Base-by-base conservation (phyloP, 2,888 invertebrate species). In the Eupithecia exiguata region DNA sequence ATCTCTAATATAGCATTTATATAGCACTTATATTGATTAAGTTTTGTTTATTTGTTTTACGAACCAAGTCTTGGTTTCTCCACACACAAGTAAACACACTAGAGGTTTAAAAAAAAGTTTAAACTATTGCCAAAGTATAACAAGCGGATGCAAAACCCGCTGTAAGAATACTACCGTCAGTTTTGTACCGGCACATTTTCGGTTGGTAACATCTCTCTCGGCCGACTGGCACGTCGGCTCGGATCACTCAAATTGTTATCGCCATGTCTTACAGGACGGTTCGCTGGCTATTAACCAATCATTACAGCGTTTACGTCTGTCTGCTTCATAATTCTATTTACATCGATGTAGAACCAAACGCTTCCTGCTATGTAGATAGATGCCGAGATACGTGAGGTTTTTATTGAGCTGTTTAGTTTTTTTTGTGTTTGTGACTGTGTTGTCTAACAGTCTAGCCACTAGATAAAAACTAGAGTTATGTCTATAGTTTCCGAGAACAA, bases 181-280 rank as follows among this genome's bases (percentile, higher is more conserved):
- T 76, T 78, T 77, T 77, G 75, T 78, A 49, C 66, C 18, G 67
- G 74, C 65, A 63, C 73, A 74, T 78, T 72, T 77, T 70, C 61
- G 69, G 67, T 67, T 65, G 70, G 68, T 74, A 78, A 84, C 84
- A 82, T 87, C 84, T 81, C 80, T 81, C 80, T 83, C 84, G 82
- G 81, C 84, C 77, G 81, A 80, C 78, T 84, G 84, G 84, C 82
- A 81, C 78, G 87, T 87, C 88, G 83, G 82, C 81, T 85, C 81
- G 83, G 84, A 87, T 88, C 86, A 88, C 85, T 88, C 87, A 84
- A 86, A 83, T 84, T 85, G 84, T 87, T 87, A 86, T 87, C 87
- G 83, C 79, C 74, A 78, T 79, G 84, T 84, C 84, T 84, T 81
- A 82, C 10, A 18, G 21, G 66, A 6, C 83, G 84, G 84, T 85